Base-by-base conservation (phyloP, 2,888 invertebrate genomes). In the Pandemis corylana region DNA sequence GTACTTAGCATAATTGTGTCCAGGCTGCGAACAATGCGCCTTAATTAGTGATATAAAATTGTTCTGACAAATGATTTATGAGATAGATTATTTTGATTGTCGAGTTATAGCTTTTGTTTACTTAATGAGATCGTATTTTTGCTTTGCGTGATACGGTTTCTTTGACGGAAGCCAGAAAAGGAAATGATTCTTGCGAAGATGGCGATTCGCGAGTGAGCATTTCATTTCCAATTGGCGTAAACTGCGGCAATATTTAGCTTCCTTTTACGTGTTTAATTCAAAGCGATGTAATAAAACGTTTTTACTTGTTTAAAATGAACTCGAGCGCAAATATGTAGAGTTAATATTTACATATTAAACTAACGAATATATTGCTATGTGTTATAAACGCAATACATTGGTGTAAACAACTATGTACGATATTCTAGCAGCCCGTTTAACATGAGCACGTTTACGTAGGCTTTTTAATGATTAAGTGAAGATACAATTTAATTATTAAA, bases 171-270 rank as follows among this genome's bases (percentile, higher is more conserved):
- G 56, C 5, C 42, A 28, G 53, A 64, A 28, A 44, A 53, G 53
- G 62, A 62, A 51, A 62, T 51, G 13, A 49, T 42, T 42, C 44
- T 15, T 64, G 64, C n/a, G 61, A 36, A 61, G n/a, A 20, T 61
- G 66, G 65, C 51, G 41, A 28, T 51, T 51, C 49, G 49, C 53
- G 63, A 63, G 53, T 20, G 53, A 9, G 64, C 49, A 59, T 73
- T 69, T 65, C 42, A 69, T 73, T 73, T 73, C 59, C 59, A 53
- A 72, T 62, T 62, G 68, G 59, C 44, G 53, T 66, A 66, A 71
- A 71, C 56, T 59, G 62, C 13, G 46, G 56, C 46, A 41, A 49
- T 64, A 73, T 64, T 63, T 68, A n/a, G 56, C 36, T 53, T 68
- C 56, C 62, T 68, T 59, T 68, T 46, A 53, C 15, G 46, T 41